Conservation (phyloP, 2,797 vertebrate genomes). For the Anas flavirostris region DNA sequence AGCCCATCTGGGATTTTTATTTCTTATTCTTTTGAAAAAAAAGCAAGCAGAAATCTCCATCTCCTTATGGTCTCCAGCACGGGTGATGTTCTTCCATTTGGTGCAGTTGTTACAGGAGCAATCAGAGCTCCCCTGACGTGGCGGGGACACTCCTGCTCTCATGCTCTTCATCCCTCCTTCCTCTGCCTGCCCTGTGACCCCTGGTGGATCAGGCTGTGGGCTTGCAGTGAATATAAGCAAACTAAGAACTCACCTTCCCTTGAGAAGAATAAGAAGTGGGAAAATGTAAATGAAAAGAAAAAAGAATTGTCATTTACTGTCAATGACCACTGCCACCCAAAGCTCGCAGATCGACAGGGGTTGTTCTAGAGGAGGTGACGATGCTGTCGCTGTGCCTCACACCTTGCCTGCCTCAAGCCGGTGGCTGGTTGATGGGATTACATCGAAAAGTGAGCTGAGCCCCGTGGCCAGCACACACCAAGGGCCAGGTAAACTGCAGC, state of each 20-base stretch:
- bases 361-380: not conserved
- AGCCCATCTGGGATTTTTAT: not conserved
- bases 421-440: not conserved
- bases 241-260: accelerated
- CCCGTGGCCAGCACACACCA: accelerated
- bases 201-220: not conserved
- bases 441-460: not conserved
- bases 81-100: not conserved
- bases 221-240: accelerated
- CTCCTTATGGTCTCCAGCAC: not conserved
- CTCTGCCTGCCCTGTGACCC: not conserved
- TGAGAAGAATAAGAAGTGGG: not conserved
- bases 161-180: not conserved
- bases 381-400: not conserved
- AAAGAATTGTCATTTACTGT: not conserved
- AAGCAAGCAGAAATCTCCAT: not conserved
- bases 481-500: not conserved
- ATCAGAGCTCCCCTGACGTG: not conserved
- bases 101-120: not conserved
- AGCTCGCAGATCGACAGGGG: not conserved
- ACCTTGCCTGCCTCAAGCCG: not conserved
- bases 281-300: not conserved
- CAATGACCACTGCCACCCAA: accelerated
- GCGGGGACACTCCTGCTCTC: not conserved
- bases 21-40: not conserved